These are phyloP conservation scores for Oreocharis arfaki DNA, from an alignment of 2,113 vertebrate genomes.

Conservation along the genomic window DNA sequence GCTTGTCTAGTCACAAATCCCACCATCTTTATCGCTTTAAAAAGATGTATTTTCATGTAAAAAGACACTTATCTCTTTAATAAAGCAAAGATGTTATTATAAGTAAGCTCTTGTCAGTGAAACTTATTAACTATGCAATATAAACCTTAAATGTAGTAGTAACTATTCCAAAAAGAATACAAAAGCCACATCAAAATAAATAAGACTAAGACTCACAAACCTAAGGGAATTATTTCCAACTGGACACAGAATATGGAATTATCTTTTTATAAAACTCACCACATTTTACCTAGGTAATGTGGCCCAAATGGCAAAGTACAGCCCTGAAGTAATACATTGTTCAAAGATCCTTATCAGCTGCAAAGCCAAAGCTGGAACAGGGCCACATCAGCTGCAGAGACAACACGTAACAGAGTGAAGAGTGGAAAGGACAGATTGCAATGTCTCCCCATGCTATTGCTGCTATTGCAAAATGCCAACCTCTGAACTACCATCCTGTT, in stretches of 20 bases:
- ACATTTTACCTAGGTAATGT: not conserved
- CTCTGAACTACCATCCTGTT: not conserved
- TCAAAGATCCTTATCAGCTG: constrained; percentile 26
- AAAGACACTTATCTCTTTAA: constrained; percentile 37
- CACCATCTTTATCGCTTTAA: constrained; percentile 23
- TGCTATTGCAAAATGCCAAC: constrained; percentile 6
- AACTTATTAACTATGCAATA: not conserved
- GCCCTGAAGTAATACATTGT: constrained; percentile 24
- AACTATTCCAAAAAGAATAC: constrained; percentile 9
- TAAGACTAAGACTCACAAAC: not conserved
- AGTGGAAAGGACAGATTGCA: constrained; percentile 19
- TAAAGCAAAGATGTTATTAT: constrained; percentile 28
- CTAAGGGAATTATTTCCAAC: constrained; percentile 30
- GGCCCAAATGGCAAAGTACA: not conserved
- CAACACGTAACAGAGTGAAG: not conserved
- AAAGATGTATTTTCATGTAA: constrained; percentile 20
- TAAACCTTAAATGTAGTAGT: constrained; percentile 16
- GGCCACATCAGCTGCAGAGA: constrained; percentile 25
- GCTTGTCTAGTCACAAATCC: constrained; percentile 42
- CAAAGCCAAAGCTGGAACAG: constrained; percentile 20
- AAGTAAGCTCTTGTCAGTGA: constrained; percentile 28
- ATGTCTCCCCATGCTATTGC: not conserved
- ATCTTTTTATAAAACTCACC: not conserved
- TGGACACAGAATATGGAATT: not conserved
- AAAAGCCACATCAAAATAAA: constrained; percentile 21